Percentiles rank a stretch among this genome's conserved stretches.
Evolutionary conservation across 2,888 invertebrate species (phyloP).

Genomic region (Metacarcinus magister): DNA sequence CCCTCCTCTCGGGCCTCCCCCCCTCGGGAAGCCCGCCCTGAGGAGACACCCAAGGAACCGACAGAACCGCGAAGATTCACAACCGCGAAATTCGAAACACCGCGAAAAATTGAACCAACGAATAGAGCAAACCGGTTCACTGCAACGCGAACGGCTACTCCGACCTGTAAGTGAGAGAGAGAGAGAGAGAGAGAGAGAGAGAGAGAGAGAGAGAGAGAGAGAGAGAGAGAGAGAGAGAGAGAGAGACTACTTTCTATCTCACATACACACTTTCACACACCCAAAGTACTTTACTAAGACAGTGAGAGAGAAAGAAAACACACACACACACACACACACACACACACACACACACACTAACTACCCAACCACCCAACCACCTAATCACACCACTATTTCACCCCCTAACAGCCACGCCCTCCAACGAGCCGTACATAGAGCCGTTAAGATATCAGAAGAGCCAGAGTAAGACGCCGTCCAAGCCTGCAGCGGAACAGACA

Average conservation of each 20-base stretch:
- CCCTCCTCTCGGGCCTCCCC: background rate
- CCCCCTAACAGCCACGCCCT: slow-evolving; percentile 59
- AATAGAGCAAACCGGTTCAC: background rate
- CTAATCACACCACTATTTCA: background rate
- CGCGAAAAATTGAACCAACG: background rate
- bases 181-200: slow-evolving; percentile 52
- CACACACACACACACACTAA: background rate
- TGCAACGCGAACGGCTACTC: background rate
- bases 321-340: background rate
- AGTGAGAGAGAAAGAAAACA: no score
- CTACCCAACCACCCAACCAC: background rate
- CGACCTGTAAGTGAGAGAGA: background rate
- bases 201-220: slow-evolving; percentile 42
- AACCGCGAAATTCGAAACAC: background rate
- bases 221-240: slow-evolving; percentile 33
- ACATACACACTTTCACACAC: background rate
- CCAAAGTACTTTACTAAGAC: background rate
- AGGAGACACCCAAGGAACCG: slow-evolving; percentile 55
- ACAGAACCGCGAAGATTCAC: slow-evolving; percentile 54
- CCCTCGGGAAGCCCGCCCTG: slow-evolving; percentile 1
- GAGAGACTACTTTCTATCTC: background rate
- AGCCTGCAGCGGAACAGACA: slow-evolving; percentile 77
- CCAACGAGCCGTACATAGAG: slow-evolving; percentile 77
- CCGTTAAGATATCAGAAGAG: slow-evolving; percentile 75
- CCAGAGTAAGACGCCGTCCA: slow-evolving; percentile 71